phyloP scores from a whole-genome alignment of 2,888 invertebrate species.

The Toxonevra muliebris region DNA sequence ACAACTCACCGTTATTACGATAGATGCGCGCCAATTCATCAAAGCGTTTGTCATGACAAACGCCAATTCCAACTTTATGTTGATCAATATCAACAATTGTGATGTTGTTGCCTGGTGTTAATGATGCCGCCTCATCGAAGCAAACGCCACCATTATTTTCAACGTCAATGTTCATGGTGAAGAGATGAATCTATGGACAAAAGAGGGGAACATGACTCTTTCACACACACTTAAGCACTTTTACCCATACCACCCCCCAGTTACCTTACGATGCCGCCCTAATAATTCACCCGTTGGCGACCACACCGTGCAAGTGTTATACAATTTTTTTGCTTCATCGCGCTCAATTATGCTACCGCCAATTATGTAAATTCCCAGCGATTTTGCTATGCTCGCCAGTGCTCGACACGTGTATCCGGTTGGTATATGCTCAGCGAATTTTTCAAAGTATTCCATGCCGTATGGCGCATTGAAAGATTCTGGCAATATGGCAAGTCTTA shows the following conservation, averaged over 20 bases:
- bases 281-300: slow-evolving; percentile 79
- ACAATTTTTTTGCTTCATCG: slow-evolving; percentile 71
- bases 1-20: slow-evolving; percentile 68
- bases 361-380: slow-evolving; percentile 80
- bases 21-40: slow-evolving; percentile 84
- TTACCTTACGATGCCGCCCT: slow-evolving; percentile 82
- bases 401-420: slow-evolving; percentile 78
- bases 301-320: slow-evolving; percentile 92
- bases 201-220: neutral
- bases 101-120: slow-evolving; percentile 79
- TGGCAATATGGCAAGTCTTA: slow-evolving; percentile 73
- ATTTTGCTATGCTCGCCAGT: slow-evolving; percentile 78
- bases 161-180: slow-evolving; percentile 81
- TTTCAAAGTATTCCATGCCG: slow-evolving; percentile 79
- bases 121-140: slow-evolving; percentile 87
- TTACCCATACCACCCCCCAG: slow-evolving; percentile 50
- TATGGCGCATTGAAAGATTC: slow-evolving; percentile 97
- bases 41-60: slow-evolving; percentile 95
- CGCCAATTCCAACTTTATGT: slow-evolving; percentile 86
- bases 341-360: slow-evolving; percentile 92
- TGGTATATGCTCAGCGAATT: slow-evolving; percentile 89
- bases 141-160: slow-evolving; percentile 81
- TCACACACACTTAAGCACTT: slow-evolving; percentile 31
- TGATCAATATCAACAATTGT: slow-evolving; percentile 78
- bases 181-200: slow-evolving; percentile 82